Conservation (phyloP, 2,113 vertebrate species). For the Gambusia affinis region DNA sequence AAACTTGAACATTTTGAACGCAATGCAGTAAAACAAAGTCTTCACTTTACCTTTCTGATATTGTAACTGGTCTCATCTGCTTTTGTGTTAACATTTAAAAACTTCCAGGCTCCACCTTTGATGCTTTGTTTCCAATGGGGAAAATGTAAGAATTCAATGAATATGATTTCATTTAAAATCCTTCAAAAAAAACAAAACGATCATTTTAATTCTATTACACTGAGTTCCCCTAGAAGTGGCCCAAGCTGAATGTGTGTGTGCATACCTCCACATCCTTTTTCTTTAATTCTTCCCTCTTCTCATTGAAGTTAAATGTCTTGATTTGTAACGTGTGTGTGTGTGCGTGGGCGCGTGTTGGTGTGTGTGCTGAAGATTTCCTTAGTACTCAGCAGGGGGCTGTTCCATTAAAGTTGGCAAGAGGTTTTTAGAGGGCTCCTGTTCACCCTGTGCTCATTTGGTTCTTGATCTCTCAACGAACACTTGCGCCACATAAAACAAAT, state of each 20-base stretch:
- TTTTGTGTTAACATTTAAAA: background rate
- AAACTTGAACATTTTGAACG: background rate
- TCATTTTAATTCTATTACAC: constrained; percentile 45
- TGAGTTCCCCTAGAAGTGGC: constrained; percentile 26
- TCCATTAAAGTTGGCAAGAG: constrained; percentile 74
- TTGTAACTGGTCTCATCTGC: background rate
- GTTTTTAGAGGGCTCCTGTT: constrained; percentile 65
- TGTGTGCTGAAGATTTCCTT: constrained; percentile 46
- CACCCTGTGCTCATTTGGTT: constrained; percentile 66
- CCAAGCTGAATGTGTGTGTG: background rate
- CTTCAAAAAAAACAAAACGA: background rate
- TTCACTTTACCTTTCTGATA: background rate
- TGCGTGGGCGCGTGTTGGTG: constrained; percentile 8
- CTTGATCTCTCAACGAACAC: constrained; percentile 76
- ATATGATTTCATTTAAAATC: constrained; percentile 11
- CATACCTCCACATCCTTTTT: constrained; percentile 25
- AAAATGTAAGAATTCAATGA: constrained; percentile 6
- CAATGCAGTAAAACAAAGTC: background rate
- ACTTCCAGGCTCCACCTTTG: constrained; percentile 9
- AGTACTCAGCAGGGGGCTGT: constrained; percentile 68
- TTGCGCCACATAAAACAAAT: constrained; percentile 69
- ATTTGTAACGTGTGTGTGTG: constrained; percentile 47
- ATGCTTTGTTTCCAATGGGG: background rate
- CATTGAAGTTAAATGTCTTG: constrained; percentile 71
- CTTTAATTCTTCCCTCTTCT: constrained; percentile 29